Conservation (phyloP, 1,140 invertebrate genomes). For the Pseudomyrmex cubaensis region DNA sequence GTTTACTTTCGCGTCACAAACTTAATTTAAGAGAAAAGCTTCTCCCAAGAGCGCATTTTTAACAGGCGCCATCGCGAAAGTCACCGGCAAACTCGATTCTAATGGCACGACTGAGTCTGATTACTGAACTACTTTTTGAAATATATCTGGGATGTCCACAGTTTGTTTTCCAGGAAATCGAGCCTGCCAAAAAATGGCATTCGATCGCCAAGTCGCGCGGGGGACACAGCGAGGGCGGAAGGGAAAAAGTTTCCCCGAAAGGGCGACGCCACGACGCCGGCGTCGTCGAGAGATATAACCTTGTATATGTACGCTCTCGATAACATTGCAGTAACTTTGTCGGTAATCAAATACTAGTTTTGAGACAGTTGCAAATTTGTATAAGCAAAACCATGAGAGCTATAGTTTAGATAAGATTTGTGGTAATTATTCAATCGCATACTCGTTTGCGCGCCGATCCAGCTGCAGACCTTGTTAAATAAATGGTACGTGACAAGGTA, state of each 20-base stretch:
- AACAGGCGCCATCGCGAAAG: conserved; percentile 4
- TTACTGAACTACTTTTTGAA: conserved; percentile 34
- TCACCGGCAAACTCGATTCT: conserved; percentile 23
- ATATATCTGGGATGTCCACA: not conserved
- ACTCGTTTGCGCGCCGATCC: not conserved
- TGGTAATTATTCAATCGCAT: not conserved
- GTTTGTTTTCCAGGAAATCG: conserved; percentile 38
- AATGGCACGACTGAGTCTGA: conserved; percentile 38
- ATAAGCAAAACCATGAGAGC: not conserved
- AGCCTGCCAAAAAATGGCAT: conserved; percentile 32
- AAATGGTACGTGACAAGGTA: conserved; percentile 25
- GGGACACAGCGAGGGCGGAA: conserved; percentile 13
- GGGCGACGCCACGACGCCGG: conserved; percentile 14
- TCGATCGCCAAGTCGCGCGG: conserved; percentile 2
- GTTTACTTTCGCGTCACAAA: not conserved
- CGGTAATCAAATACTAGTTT: not conserved
- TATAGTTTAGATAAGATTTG: not conserved
- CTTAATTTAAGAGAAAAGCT: conserved; percentile 23
- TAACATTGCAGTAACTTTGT: conserved; percentile 16
- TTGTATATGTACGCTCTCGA: not conserved
- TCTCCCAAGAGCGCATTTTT: not conserved
- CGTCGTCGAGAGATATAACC: conserved; percentile 9
- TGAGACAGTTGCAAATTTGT: not conserved
- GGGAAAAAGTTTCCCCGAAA: conserved; percentile 44
- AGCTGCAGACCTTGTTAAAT: not conserved